Percentiles rank a stretch among this genome's conserved stretches.
Conservation (phyloP, 2,888 invertebrate species). For the Melieria picta region DNA sequence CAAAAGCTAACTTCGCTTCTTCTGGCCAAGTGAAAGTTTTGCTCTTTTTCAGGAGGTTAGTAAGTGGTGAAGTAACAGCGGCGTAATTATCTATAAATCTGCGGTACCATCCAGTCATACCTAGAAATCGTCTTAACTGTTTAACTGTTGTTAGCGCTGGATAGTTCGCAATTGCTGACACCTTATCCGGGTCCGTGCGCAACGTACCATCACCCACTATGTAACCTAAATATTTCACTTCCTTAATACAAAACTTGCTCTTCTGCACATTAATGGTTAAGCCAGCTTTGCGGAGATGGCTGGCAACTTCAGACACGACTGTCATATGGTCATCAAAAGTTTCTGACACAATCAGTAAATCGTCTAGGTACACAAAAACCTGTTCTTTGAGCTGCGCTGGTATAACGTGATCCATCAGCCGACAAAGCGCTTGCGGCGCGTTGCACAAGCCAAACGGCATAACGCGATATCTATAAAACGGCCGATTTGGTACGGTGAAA, state of each 20-base stretch:
- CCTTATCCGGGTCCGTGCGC: not conserved
- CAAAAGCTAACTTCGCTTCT: conserved; percentile 8
- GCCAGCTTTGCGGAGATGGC: not conserved
- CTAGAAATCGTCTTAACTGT: not conserved
- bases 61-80: not conserved
- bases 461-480: not conserved
- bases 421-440: conserved; percentile 5
- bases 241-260: conserved; percentile 3
- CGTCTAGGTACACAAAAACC: conserved; percentile 2
- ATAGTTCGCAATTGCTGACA: not conserved
- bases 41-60: conserved; percentile 1
- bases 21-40: not conserved
- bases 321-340: conserved; percentile 6
- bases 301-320: not conserved
- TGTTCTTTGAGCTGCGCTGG: not conserved
- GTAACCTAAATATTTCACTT: conserved; percentile 14
- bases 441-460: conserved; percentile 10
- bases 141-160: not conserved
- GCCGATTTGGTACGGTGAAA: conserved; percentile 11
- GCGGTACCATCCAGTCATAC: conserved; percentile 14
- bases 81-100: conserved; percentile 4
- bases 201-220: not conserved
- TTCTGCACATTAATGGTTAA: not conserved
- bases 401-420: not conserved
- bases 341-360: conserved; percentile 1